phyloP scores from a whole-genome alignment of 2,888 invertebrate species.

The Tiphia femorata region DNA sequence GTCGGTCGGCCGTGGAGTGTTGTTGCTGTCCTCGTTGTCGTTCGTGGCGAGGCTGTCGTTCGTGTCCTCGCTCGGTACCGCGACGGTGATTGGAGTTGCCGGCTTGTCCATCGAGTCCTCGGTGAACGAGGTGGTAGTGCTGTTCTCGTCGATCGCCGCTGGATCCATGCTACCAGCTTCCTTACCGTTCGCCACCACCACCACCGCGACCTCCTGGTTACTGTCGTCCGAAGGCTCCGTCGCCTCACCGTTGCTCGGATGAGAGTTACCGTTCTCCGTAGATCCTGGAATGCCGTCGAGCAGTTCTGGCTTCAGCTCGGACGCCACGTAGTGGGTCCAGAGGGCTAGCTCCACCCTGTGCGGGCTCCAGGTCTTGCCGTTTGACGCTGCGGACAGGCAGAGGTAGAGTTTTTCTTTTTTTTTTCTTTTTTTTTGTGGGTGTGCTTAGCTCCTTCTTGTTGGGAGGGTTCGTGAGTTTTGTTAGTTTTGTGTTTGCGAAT shows the following conservation, averaged over 20 bases:
- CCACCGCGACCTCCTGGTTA: constrained; percentile 74
- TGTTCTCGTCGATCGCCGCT: constrained; percentile 75
- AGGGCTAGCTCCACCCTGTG: constrained; percentile 89
- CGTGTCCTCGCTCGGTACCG: constrained; percentile 71
- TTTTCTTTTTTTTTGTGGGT: too few relatives aligned
- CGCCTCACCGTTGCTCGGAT: constrained; percentile 66
- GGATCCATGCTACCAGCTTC: constrained; percentile 70
- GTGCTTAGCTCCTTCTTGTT: too few relatives aligned
- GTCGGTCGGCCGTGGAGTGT: constrained; percentile 63
- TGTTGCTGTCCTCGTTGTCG: constrained; percentile 67
- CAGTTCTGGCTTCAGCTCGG: constrained; percentile 86
- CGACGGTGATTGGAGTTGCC: constrained; percentile 72
- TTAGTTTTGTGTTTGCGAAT: too few relatives aligned
- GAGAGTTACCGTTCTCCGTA: constrained; percentile 70
- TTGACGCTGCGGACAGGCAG: constrained; percentile 64
- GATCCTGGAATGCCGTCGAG: constrained; percentile 78
- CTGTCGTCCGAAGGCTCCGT: constrained; percentile 80
- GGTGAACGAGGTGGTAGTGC: constrained; percentile 82
- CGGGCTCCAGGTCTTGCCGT: constrained; percentile 71
- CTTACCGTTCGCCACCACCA: constrained; percentile 69
- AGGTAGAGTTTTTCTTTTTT: too few relatives aligned
- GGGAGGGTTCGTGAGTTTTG: too few relatives aligned
- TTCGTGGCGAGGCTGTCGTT: constrained; percentile 72
- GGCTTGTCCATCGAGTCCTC: constrained; percentile 82
- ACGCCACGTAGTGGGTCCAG: constrained; percentile 93